These are phyloP conservation scores for Recurvirostra avosetta DNA, from an alignment of 2,113 vertebrate species.

Conservation along the genomic window DNA sequence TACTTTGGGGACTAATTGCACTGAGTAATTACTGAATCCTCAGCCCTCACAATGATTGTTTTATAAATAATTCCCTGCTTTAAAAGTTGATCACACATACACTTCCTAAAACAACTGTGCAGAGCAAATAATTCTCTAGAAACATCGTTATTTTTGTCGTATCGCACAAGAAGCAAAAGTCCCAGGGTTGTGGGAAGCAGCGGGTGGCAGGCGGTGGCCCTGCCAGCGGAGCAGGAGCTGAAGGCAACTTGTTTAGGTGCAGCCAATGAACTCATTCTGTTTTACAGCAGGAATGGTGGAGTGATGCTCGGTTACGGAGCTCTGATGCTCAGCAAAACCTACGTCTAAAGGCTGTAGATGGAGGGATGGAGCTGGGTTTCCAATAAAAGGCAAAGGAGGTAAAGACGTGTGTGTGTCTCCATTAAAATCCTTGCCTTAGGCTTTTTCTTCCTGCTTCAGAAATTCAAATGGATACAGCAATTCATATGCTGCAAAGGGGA, in stretches of 20 bases:
- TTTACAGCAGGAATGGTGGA: neutral
- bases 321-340: neutral
- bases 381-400: neutral
- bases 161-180: neutral
- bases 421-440: neutral
- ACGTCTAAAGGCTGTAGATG: neutral
- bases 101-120: neutral
- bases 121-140: neutral
- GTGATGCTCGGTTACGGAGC: neutral
- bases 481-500: neutral
- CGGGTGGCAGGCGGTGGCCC: accelerated
- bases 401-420: neutral
- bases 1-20: neutral
- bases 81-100: neutral
- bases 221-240: accelerated
- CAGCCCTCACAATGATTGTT: neutral
- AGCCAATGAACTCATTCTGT: accelerated
- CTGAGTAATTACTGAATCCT: neutral
- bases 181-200: neutral
- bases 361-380: neutral
- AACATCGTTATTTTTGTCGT: neutral
- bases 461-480: neutral
- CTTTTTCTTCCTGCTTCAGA: neutral
- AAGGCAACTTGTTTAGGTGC: neutral
- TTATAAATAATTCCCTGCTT: neutral